Conservation (phyloP, 2,888 invertebrate genomes). For the Eupithecia exiguata region DNA sequence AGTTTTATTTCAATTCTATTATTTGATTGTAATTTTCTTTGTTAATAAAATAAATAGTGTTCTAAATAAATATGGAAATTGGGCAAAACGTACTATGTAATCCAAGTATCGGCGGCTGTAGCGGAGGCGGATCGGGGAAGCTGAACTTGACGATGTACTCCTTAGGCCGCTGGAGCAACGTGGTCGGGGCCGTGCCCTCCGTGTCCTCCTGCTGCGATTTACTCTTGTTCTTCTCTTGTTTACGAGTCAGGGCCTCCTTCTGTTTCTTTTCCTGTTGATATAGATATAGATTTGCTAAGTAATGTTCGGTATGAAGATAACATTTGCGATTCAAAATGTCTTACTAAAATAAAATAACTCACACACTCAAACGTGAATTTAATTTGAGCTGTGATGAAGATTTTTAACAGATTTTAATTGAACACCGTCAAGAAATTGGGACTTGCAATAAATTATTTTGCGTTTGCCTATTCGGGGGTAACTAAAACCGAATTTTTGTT, state of each 20-base stretch:
- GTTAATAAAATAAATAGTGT: too few relatives aligned
- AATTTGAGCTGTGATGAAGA: too few relatives aligned
- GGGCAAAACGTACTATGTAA: slow-evolving; percentile 86
- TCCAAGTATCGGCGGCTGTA: slow-evolving; percentile 98
- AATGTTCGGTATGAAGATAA: neutral
- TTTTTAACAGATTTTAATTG: too few relatives aligned
- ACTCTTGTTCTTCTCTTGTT: slow-evolving; percentile 95
- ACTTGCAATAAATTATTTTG: too few relatives aligned
- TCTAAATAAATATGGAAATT: too few relatives aligned
- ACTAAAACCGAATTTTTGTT: too few relatives aligned
- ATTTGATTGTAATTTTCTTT: too few relatives aligned
- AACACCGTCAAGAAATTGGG: too few relatives aligned
- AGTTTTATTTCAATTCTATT: too few relatives aligned
- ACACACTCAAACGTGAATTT: too few relatives aligned
- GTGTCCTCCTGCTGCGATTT: slow-evolving; percentile 91
- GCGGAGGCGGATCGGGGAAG: slow-evolving; percentile 97
- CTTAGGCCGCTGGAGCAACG: slow-evolving; percentile 93
- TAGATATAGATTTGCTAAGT: slow-evolving; percentile 3
- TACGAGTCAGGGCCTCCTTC: slow-evolving; percentile 94
- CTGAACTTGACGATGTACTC: slow-evolving; percentile 99
- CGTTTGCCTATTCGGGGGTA: too few relatives aligned
- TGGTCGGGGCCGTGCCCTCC: slow-evolving; percentile 84
- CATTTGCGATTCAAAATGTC: neutral
- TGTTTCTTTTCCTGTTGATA: slow-evolving; percentile 91
- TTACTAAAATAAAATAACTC: too few relatives aligned